A percentile compares a stretch with the other conserved stretches of the same genome.
phyloP scores from a whole-genome alignment of 2,113 vertebrate species.

The Fregata magnificens region DNA sequence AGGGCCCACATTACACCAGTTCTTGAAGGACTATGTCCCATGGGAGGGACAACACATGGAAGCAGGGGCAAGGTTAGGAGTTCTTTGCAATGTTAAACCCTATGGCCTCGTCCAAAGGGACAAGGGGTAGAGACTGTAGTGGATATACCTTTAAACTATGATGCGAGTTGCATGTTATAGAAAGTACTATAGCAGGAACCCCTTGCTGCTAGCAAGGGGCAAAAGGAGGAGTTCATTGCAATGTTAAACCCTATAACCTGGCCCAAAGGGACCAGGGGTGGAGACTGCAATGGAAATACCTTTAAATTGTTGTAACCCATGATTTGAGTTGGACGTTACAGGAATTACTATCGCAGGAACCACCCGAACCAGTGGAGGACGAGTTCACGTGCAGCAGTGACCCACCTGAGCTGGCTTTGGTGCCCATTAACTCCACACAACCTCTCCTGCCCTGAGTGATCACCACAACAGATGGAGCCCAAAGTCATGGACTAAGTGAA shows the following conservation, averaged over 20 bases:
- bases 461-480: neutral
- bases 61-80: neutral
- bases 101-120: neutral
- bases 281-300: neutral
- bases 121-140: neutral
- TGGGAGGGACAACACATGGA: accelerated
- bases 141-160: neutral
- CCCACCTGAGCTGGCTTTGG: neutral
- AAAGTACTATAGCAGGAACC: no score
- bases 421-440: neutral
- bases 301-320: neutral
- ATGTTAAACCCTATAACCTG: neutral
- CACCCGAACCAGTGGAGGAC: neutral
- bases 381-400: neutral
- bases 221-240: neutral
- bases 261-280: neutral
- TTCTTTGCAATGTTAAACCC: neutral
- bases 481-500: neutral
- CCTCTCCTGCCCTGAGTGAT: neutral
- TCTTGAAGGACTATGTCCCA: neutral
- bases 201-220: neutral
- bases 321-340: neutral
- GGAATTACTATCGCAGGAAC: neutral
- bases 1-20: neutral
- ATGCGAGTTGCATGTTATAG: no score